Conservation (phyloP, 92 coral and sea anemone species). For the Diadumene lineata region DNA sequence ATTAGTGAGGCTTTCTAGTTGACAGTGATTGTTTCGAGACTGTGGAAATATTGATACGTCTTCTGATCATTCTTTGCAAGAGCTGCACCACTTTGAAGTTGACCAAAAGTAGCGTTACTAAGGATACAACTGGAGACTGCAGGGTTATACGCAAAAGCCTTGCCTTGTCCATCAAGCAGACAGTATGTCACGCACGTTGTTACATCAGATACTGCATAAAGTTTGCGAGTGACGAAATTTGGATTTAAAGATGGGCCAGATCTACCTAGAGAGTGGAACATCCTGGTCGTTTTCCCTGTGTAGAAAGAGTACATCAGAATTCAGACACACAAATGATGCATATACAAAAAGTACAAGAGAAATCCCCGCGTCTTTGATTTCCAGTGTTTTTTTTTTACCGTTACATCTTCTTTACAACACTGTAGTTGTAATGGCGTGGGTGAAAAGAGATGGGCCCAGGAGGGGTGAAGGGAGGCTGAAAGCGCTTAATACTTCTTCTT, state of each 20-base stretch:
- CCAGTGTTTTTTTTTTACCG: neutral
- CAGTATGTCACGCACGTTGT: neutral
- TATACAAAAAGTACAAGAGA: neutral
- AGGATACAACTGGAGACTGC: neutral
- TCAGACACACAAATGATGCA: neutral
- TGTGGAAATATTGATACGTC: neutral
- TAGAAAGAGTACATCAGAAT: neutral
- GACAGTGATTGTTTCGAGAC: neutral
- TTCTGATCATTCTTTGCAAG: neutral
- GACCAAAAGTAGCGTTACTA: neutral
- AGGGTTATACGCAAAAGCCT: neutral
- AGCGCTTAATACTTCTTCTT: too few relatives aligned
- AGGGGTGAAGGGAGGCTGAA: too few relatives aligned
- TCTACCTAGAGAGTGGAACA: conserved; percentile 1
- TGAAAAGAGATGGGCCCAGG: too few relatives aligned
- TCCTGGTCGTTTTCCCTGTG: neutral
- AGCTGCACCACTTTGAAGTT: neutral
- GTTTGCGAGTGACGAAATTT: conserved; percentile 2
- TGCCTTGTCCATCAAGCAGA: neutral
- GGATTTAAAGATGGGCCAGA: neutral
- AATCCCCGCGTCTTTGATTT: neutral
- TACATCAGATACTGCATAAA: neutral
- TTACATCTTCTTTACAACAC: neutral
- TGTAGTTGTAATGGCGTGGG: too few relatives aligned
- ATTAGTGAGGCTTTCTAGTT: too few relatives aligned